Evolutionary conservation across 2,113 vertebrate genomes (phyloP).

Genomic region (Rostratula benghalensis): DNA sequence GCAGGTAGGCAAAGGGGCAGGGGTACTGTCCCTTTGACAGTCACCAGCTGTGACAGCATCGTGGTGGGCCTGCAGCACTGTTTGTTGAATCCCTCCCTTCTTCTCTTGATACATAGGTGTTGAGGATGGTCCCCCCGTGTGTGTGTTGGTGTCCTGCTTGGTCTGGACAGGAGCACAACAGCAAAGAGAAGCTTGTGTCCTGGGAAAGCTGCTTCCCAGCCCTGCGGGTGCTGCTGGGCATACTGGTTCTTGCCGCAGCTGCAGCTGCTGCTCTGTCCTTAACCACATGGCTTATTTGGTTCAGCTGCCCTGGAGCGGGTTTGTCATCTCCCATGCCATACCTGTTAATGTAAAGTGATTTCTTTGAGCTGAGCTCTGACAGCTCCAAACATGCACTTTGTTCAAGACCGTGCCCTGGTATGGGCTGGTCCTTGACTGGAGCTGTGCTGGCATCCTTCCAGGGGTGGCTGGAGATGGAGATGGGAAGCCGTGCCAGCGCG

Average conservation of each 20-base stretch:
- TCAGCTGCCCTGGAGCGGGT: background rate
- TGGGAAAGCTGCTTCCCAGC: background rate
- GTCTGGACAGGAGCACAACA: background rate
- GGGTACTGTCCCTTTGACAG: background rate
- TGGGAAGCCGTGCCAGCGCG: rapidly evolving
- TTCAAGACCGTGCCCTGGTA: background rate
- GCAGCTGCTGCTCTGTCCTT: background rate
- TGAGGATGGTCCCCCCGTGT: rapidly evolving
- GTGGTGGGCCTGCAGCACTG: background rate
- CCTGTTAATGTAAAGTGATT: background rate
- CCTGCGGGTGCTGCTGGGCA: background rate
- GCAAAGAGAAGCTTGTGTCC: background rate
- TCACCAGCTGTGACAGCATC: background rate
- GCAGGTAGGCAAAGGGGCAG: background rate
- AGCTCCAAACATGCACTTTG: background rate
- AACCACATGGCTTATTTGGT: background rate
- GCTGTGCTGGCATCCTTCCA: background rate
- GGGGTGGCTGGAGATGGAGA: rapidly evolving
- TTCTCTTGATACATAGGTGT: rapidly evolving
- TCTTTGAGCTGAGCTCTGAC: background rate
- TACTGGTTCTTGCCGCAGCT: background rate
- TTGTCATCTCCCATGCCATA: background rate
- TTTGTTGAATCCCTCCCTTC: background rate
- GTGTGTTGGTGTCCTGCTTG: background rate
- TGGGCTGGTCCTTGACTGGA: background rate